A percentile compares a stretch with the other conserved stretches of the same genome.
Evolutionary conservation across 2,797 vertebrate genomes (phyloP).

Genomic region (Cynodonichthys magdalenae): DNA sequence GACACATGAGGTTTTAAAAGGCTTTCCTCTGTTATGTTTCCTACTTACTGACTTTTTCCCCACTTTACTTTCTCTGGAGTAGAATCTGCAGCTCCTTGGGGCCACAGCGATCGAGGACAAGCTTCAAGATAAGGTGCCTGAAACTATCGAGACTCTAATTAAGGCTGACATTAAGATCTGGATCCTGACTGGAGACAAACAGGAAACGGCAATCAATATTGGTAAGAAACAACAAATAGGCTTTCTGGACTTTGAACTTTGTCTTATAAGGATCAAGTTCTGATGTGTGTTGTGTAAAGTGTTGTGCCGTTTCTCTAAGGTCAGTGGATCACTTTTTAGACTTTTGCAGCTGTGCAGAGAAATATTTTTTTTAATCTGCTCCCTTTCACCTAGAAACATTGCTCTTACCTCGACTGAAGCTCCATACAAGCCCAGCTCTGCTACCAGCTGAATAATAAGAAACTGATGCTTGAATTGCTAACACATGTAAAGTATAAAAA

Average conservation of each 20-base stretch:
- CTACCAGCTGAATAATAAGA: slow-evolving; percentile 5
- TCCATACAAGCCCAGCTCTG: slow-evolving; percentile 6
- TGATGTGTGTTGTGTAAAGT: neutral
- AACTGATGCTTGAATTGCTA: slow-evolving; percentile 7
- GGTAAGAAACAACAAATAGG: slow-evolving; percentile 77
- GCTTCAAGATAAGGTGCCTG: slow-evolving; percentile 96
- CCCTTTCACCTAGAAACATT: slow-evolving; percentile 4
- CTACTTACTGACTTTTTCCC: slow-evolving; percentile 30
- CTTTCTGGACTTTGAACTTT: neutral
- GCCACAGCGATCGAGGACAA: slow-evolving; percentile 98
- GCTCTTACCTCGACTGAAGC: neutral
- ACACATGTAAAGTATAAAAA: neutral
- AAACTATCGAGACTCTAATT: slow-evolving; percentile 97
- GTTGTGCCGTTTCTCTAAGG: neutral
- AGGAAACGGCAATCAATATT: slow-evolving; percentile 98
- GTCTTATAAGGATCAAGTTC: neutral
- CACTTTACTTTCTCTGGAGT: slow-evolving; percentile 16
- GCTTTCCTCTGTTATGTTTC: slow-evolving; percentile 28
- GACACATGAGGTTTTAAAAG: slow-evolving; percentile 60
- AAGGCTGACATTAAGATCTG: slow-evolving; percentile 99
- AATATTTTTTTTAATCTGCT: slow-evolving; percentile 3
- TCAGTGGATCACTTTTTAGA: neutral
- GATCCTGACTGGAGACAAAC: slow-evolving; percentile 99
- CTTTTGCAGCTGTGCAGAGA: neutral
- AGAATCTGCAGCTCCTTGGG: slow-evolving; percentile 97